phyloP scores from a whole-genome alignment of 2,113 vertebrate genomes.

The Heptranchias perlo region DNA sequence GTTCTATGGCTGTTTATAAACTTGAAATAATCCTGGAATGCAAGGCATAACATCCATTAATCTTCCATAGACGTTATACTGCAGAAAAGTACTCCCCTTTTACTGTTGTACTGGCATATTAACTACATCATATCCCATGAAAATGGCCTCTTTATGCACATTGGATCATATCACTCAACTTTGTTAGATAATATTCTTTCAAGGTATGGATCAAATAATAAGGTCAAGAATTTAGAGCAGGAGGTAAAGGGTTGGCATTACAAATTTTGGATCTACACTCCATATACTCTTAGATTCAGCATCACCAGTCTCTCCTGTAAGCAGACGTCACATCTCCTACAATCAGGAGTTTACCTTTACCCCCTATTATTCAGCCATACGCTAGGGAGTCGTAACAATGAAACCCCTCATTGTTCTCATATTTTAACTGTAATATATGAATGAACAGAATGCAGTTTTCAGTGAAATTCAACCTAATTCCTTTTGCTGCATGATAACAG shows the following conservation, averaged over 20 bases:
- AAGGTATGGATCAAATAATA: neutral
- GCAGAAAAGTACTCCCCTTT: neutral
- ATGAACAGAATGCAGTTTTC: neutral
- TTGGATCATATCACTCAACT: neutral
- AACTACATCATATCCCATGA: neutral
- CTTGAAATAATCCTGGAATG: conserved; percentile 32
- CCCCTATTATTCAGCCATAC: neutral
- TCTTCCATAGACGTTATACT: neutral
- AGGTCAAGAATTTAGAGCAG: neutral
- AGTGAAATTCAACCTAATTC: neutral
- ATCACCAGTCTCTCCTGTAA: too few relatives aligned
- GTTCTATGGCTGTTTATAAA: neutral
- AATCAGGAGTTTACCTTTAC: too few relatives aligned
- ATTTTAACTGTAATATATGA: neutral
- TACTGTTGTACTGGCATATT: neutral
- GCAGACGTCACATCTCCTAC: too few relatives aligned
- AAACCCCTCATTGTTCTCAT: neutral
- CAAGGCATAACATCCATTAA: conserved; percentile 26
- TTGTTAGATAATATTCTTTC: neutral
- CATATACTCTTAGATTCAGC: neutral
- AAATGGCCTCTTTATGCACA: neutral
- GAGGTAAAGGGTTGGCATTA: neutral
- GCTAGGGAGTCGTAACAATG: neutral
- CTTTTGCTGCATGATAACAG: neutral
- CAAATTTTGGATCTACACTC: neutral